These are phyloP conservation scores for Cygnus atratus DNA, from an alignment of 2,113 vertebrate genomes.

Conservation along the genomic window DNA sequence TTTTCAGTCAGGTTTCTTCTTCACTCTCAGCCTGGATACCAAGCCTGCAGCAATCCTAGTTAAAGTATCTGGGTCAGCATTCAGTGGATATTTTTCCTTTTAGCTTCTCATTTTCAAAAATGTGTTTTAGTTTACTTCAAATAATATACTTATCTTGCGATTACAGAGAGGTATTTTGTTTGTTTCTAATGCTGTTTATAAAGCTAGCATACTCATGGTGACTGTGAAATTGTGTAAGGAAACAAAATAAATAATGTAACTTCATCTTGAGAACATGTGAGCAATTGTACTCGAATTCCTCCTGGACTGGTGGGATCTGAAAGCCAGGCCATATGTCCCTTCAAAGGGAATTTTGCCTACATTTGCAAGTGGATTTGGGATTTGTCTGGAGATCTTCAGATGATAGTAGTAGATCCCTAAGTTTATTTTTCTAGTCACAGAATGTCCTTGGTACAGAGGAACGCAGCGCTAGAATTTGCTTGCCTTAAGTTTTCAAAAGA, in stretches of 20 bases:
- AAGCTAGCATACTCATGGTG: neutral
- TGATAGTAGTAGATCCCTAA: neutral
- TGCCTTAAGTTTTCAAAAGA: constrained; percentile 23
- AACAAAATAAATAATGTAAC: neutral
- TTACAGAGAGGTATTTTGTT: constrained; percentile 1
- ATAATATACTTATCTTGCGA: neutral
- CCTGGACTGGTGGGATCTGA: neutral
- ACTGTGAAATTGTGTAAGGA: constrained; percentile 26
- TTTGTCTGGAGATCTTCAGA: constrained; percentile 4
- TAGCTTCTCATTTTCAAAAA: neutral
- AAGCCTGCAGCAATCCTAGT: neutral
- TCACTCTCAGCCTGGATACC: neutral
- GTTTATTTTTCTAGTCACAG: neutral
- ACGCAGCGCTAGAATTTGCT: neutral
- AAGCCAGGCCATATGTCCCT: neutral
- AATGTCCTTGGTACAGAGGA: neutral
- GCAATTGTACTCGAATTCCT: neutral
- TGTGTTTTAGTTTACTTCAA: neutral
- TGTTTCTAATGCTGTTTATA: constrained; percentile 51
- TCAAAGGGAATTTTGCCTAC: neutral
- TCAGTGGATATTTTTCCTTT: neutral
- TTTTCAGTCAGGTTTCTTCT: neutral
- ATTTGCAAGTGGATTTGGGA: neutral
- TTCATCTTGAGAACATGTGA: constrained; percentile 11
- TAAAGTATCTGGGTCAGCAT: neutral